These are phyloP conservation scores for Gavia stellata DNA, from an alignment of 2,113 vertebrate species.

Conservation along the genomic window DNA sequence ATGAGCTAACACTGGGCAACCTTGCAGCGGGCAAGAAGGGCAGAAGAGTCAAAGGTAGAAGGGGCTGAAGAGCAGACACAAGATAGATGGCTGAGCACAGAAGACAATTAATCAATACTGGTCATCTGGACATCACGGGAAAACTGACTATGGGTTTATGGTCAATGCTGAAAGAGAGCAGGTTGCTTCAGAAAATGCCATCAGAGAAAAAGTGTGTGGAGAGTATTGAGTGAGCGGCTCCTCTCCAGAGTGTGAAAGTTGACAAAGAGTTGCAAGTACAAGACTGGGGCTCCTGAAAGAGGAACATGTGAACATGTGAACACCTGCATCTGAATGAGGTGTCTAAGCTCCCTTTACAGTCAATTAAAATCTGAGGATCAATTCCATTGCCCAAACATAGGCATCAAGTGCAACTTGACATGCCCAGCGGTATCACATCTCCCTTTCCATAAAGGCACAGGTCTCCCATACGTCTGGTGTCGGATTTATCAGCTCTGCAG, in stretches of 20 bases:
- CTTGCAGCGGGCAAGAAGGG: background rate
- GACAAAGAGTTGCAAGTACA: background rate
- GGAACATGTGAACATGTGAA: background rate
- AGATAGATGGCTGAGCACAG: background rate
- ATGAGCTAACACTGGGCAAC: background rate
- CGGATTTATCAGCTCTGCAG: background rate
- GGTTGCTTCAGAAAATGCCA: background rate
- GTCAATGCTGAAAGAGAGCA: background rate
- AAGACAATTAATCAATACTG: background rate
- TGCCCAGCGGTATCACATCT: background rate
- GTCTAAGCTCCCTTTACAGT: background rate
- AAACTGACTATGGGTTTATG: background rate
- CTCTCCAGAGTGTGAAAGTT: background rate
- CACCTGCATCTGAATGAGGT: background rate
- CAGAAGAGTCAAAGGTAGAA: background rate
- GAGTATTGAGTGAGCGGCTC: background rate
- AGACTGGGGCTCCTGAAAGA: background rate
- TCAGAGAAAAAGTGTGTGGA: background rate
- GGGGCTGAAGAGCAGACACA: background rate
- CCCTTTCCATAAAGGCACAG: background rate
- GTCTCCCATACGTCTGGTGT: background rate
- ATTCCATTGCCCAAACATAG: background rate
- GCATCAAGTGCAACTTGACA: background rate
- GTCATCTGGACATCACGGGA: fast-evolving
- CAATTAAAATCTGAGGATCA: background rate